These are phyloP conservation scores for Tortrix viridana DNA, from an alignment of 2,888 invertebrate genomes.

Conservation along the genomic window DNA sequence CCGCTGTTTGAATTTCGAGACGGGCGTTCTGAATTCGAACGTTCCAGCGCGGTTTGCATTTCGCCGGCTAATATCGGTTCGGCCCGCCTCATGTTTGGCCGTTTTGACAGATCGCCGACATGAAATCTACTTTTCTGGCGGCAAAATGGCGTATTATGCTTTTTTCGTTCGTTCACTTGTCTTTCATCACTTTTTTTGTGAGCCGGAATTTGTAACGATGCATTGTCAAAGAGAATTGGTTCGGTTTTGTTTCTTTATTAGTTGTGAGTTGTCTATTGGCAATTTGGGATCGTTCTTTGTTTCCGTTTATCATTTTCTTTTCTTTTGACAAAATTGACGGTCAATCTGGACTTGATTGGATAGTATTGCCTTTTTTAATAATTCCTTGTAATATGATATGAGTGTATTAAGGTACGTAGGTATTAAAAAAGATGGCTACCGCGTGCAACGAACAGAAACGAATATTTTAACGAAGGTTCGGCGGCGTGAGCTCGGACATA, in stretches of 20 bases:
- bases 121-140: slow-evolving; percentile 76
- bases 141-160: slow-evolving; percentile 80
- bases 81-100: slow-evolving; percentile 68
- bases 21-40: slow-evolving; percentile 52
- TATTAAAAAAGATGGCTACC: slow-evolving; percentile 44
- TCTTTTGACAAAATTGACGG: slow-evolving; percentile 40
- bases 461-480: slow-evolving; percentile 51
- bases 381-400: neutral
- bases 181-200: slow-evolving; percentile 82
- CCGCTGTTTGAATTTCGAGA: slow-evolving; percentile 59
- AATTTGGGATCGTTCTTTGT: slow-evolving; percentile 48
- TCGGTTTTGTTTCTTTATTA: slow-evolving; percentile 71
- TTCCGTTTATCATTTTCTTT: slow-evolving; percentile 34
- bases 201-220: slow-evolving; percentile 65
- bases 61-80: slow-evolving; percentile 63
- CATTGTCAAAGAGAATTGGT: slow-evolving; percentile 72
- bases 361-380: slow-evolving; percentile 19
- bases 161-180: slow-evolving; percentile 78
- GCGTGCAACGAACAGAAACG: slow-evolving; percentile 15
- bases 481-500: neutral
- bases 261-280: slow-evolving; percentile 40
- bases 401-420: neutral
- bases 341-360: slow-evolving; percentile 33
- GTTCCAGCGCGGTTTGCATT: slow-evolving; percentile 57
- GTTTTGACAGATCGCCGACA: slow-evolving; percentile 82